These are phyloP conservation scores for Cnemophilus loriae DNA, from an alignment of 2,113 vertebrate species.

Conservation along the genomic window DNA sequence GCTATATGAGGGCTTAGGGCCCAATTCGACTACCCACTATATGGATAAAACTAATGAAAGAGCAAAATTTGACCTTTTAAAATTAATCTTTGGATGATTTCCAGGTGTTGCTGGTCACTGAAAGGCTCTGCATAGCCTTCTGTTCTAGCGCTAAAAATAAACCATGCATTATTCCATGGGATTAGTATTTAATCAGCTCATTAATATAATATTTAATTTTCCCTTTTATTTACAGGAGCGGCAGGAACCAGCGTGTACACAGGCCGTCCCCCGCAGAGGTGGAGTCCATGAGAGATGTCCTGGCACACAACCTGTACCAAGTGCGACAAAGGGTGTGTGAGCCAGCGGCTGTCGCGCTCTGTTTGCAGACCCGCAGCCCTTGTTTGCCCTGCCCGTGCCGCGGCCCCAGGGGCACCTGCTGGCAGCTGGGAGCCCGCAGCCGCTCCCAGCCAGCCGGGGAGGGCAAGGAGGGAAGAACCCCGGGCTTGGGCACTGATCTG, in stretches of 20 bases:
- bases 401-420: not conserved
- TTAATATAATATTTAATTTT: not conserved
- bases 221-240: slow-evolving; percentile 50
- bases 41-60: not conserved
- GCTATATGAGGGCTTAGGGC: not conserved
- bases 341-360: accelerated
- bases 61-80: not conserved
- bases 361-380: not conserved
- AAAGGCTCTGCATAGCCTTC: not conserved
- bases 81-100: not conserved
- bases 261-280: slow-evolving; percentile 77
- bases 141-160: not conserved
- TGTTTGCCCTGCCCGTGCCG: not conserved
- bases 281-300: slow-evolving; percentile 81
- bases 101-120: not conserved
- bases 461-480: not conserved
- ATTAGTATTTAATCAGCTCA: not conserved
- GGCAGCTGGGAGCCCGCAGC: not conserved
- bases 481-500: accelerated
- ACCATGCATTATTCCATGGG: not conserved
- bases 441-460: accelerated
- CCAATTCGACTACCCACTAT: not conserved
- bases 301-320: slow-evolving; percentile 89
- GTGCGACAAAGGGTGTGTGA: slow-evolving; percentile 85
- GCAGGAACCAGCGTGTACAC: slow-evolving; percentile 53